Conservation (phyloP, 1,140 invertebrate genomes). For the Teleopsis dalmanni region DNA sequence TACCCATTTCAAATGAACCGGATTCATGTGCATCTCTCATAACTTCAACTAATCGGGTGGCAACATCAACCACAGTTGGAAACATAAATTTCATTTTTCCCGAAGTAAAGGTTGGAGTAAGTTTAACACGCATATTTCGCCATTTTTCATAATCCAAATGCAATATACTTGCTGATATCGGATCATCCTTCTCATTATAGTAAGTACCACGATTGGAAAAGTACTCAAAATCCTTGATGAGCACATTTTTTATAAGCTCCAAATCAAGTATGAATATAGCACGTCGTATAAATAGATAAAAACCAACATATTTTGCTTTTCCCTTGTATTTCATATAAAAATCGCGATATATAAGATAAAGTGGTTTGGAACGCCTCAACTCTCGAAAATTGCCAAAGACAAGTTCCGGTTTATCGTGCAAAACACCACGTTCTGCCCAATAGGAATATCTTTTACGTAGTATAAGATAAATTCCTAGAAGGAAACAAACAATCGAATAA, state of each 20-base stretch:
- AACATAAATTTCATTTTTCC: constrained; percentile 54
- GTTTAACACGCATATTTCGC: constrained; percentile 48
- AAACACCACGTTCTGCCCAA: constrained; percentile 42
- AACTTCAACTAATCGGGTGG: constrained; percentile 26
- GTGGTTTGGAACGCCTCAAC: no score
- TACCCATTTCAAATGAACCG: constrained; percentile 1
- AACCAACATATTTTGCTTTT: constrained; percentile 21
- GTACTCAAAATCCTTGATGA: constrained; percentile 35
- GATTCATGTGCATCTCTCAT: constrained; percentile 14
- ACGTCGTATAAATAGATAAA: constrained; percentile 18
- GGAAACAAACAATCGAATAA: no score
- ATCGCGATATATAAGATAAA: no score
- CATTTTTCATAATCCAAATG: constrained; percentile 47
- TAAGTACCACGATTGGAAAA: constrained; percentile 45
- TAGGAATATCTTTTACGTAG: constrained; percentile 17
- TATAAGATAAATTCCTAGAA: background rate
- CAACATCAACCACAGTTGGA: constrained; percentile 32
- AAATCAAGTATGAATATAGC: constrained; percentile 22
- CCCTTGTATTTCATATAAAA: constrained; percentile 35
- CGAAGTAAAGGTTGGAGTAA: constrained; percentile 52
- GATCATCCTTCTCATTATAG: constrained; percentile 47
- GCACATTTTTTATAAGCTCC: constrained; percentile 29
- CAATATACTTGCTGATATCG: constrained; percentile 48
- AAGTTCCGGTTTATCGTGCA: constrained; percentile 32
- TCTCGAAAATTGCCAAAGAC: constrained; percentile 40